Base-by-base conservation (phyloP, 1,140 invertebrate species). In the Zaprionus kolodkinae region DNA sequence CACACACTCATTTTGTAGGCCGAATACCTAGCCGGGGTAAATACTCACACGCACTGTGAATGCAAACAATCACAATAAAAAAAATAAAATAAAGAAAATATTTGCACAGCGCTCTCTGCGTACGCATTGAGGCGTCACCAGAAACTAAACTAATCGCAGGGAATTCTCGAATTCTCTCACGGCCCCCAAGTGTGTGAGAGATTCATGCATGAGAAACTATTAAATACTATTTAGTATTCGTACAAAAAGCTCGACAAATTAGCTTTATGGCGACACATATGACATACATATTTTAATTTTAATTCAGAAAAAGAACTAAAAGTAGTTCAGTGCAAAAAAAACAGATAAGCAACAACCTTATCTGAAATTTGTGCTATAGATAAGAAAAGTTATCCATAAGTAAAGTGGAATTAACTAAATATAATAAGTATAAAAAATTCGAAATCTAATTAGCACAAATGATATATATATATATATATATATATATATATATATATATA, bases 131-230 rank as follows among this genome's bases (percentile, higher is more conserved):
- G 75, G 74, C 73, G 35, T 66, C 54, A 38, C 25, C 67, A 66
- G 43, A 52, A 55, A 62, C 35, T 36, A 10, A 56, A 69, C 57
- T 45, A 45, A 45, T 45, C n/a, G 40, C 15, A 33, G 15, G 59
- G 43, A 65, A 56, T 33, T 11, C 52, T 88, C 80, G 43, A 65
- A 56, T 33, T 11, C 52, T 88, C 80, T 70, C 84, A 80, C 77
- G 73, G 33, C 69, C 76, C 21, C 59, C 50, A 55, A 68, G 43
- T 50, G 71, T n/a, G 40, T 66, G 50, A 45, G 40, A 69, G 50
- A 82, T 79, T 81, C 55, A 88, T 72, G 83, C 83, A 87, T 88
- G 79, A 86, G 71, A 77, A 79, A 50, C 45, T 25, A 50, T 50
- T 21, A 50, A 12, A 50, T 50, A 50, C 15, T 12, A 50, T 50